Conservation (phyloP, 2,888 invertebrate species). For the Acanthoscelides obtectus region DNA sequence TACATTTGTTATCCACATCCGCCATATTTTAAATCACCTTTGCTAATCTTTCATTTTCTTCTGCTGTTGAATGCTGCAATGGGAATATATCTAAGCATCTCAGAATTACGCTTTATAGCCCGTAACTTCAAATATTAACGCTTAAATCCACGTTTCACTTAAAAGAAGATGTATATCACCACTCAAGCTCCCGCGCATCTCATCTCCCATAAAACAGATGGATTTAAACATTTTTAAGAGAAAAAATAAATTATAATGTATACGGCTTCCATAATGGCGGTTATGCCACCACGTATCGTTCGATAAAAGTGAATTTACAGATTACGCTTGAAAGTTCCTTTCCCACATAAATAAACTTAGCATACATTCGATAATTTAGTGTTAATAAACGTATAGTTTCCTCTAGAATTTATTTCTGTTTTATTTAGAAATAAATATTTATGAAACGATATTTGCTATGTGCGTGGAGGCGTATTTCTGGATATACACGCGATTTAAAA, state of each 20-base stretch:
- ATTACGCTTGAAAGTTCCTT: slow-evolving; percentile 23
- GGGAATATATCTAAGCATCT: too few relatives aligned
- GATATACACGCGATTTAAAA: slow-evolving; percentile 4
- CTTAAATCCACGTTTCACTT: background rate
- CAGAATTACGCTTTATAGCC: background rate
- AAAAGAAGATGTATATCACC: background rate
- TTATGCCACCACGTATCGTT: background rate
- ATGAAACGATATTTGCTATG: slow-evolving; percentile 1
- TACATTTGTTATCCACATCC: too few relatives aligned
- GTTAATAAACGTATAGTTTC: slow-evolving; percentile 9
- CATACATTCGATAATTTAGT: slow-evolving; percentile 15
- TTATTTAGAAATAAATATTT: slow-evolving; percentile 2
- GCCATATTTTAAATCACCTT: too few relatives aligned
- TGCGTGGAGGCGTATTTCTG: slow-evolving; percentile 5
- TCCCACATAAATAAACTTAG: slow-evolving; percentile 21
- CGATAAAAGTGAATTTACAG: slow-evolving; percentile 32
- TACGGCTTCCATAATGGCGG: background rate
- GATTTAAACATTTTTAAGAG: background rate
- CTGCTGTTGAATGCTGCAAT: too few relatives aligned
- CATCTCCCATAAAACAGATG: background rate
- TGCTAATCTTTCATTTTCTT: too few relatives aligned
- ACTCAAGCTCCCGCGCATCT: background rate
- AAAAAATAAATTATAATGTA: background rate
- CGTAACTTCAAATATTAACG: background rate
- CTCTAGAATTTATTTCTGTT: background rate